These are phyloP conservation scores for Benitochromis conjunctus DNA, from an alignment of 2,113 vertebrate species.

Conservation along the genomic window DNA sequence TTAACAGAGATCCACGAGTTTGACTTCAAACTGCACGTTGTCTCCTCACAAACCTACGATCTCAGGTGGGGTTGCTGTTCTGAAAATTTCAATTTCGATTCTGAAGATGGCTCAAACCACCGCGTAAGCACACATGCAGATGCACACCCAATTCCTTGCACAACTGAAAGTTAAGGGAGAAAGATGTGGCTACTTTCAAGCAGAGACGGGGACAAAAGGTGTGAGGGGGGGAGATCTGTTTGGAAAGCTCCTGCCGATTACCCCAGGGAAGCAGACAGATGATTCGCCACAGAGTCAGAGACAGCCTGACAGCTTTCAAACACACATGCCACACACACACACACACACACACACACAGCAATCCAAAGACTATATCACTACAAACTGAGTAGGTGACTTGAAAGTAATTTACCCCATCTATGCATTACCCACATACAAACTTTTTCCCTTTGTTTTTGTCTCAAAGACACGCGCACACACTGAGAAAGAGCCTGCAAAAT, in stretches of 20 bases:
- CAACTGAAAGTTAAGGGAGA: neutral
- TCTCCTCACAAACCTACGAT: neutral
- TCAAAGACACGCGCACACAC: neutral
- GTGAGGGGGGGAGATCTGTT: constrained; percentile 30
- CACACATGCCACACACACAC: neutral
- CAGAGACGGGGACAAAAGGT: constrained; percentile 34
- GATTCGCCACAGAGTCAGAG: constrained; percentile 29
- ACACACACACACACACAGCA: neutral
- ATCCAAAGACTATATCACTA: constrained; percentile 10
- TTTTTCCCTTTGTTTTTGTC: neutral
- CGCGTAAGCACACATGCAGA: neutral
- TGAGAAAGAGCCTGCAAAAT: neutral
- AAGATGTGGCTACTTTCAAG: constrained; percentile 15
- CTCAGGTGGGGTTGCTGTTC: neutral
- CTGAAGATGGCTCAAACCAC: neutral
- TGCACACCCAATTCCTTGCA: neutral
- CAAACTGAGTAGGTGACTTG: constrained; percentile 26
- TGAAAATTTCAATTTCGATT: neutral
- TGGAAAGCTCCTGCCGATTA: constrained; percentile 41
- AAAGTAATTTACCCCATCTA: constrained; percentile 39
- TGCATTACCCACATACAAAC: neutral
- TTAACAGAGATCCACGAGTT: neutral
- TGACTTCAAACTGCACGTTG: neutral
- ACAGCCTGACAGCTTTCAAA: constrained; percentile 6
- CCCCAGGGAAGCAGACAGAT: constrained; percentile 45